Evolutionary conservation across 2,888 invertebrate species (phyloP).

Genomic region (Pollenia angustigena): DNA sequence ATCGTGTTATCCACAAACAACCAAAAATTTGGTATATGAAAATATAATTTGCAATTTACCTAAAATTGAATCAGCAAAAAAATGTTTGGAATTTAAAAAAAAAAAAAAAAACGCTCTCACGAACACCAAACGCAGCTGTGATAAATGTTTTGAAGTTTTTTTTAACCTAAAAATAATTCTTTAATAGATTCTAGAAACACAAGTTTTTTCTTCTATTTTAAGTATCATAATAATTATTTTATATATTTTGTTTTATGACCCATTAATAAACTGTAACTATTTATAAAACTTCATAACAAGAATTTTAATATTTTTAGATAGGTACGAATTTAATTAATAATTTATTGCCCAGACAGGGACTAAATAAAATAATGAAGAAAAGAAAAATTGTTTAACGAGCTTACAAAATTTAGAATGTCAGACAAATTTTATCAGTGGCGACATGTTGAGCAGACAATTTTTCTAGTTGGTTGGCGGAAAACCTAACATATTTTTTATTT

Average conservation of each 20-base stretch:
- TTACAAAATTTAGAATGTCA: conserved; percentile 3
- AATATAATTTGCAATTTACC: conserved; percentile 58
- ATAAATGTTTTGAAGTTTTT: conserved; percentile 47
- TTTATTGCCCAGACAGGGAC: conserved; percentile 22
- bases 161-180: conserved; percentile 24
- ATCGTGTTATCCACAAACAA: neutral
- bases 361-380: neutral
- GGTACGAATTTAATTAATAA: conserved; percentile 38
- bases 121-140: conserved; percentile 61
- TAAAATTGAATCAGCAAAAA: conserved; percentile 45
- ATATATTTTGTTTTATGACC: conserved; percentile 41
- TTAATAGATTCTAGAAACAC: conserved; percentile 51
- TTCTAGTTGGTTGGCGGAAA: neutral
- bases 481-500: neutral
- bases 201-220: conserved; percentile 28
- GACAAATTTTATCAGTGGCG: conserved; percentile 31
- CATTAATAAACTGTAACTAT: conserved; percentile 55
- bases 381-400: conserved; percentile 17
- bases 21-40: neutral
- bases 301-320: neutral
- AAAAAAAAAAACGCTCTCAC: too few relatives aligned
- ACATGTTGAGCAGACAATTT: conserved; percentile 23
- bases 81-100: conserved; percentile 35
- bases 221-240: conserved; percentile 44
- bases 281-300: conserved; percentile 17